These are phyloP conservation scores for Lethenteron reissneri DNA, from an alignment of 2,113 vertebrate genomes.

Conservation along the genomic window DNA sequence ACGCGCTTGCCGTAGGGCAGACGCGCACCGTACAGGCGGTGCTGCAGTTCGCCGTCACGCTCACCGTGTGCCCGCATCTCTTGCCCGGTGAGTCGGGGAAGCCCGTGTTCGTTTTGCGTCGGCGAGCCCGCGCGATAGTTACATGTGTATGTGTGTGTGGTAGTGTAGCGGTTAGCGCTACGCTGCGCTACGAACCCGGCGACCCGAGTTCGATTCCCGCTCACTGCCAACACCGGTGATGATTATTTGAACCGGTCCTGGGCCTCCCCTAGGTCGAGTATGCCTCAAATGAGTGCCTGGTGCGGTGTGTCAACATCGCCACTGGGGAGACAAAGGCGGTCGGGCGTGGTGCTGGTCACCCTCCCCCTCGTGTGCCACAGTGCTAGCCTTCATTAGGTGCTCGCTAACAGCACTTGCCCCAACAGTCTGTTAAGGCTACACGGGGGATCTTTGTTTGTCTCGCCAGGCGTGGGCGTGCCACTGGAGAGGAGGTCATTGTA, in stretches of 20 bases:
- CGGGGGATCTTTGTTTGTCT: neutral
- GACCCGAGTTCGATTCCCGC: too few relatives aligned
- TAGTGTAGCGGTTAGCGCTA: too few relatives aligned
- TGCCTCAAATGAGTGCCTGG: neutral
- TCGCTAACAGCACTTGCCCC: neutral
- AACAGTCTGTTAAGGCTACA: neutral
- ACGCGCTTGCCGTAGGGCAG: constrained; percentile 46
- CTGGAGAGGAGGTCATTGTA: constrained; percentile 34
- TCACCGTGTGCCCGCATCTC: constrained; percentile 52
- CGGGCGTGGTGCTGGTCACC: neutral
- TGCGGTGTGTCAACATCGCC: neutral
- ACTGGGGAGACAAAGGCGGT: neutral
- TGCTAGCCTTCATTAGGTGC: neutral
- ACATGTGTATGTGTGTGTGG: neutral
- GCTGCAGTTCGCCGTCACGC: constrained; percentile 45
- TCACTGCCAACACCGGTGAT: too few relatives aligned
- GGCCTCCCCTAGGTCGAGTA: too few relatives aligned
- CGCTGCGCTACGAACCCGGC: too few relatives aligned
- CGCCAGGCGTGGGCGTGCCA: constrained; percentile 41
- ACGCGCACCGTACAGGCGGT: constrained; percentile 30
- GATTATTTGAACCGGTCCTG: too few relatives aligned
- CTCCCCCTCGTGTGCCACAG: too few relatives aligned
- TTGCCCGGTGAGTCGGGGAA: constrained; percentile 12
- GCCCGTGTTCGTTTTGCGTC: neutral
- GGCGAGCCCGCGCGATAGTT: neutral